These are phyloP conservation scores for Ophion costatus DNA, from an alignment of 2,888 invertebrate species.

Conservation along the genomic window DNA sequence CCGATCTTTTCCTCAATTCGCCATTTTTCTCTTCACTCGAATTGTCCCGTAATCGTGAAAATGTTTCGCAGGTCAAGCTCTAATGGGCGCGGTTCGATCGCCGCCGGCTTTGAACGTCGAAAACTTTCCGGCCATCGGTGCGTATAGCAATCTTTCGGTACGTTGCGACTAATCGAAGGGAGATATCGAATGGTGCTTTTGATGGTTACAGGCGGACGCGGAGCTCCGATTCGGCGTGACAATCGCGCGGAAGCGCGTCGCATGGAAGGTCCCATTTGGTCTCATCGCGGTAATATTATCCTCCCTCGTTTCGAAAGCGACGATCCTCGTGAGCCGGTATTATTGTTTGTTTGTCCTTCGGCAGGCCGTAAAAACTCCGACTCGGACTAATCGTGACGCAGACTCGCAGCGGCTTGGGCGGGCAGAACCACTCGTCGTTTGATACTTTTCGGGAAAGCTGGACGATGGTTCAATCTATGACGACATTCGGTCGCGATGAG, in stretches of 20 bases:
- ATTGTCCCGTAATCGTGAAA: conserved; percentile 32
- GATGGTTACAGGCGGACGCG: conserved; percentile 49
- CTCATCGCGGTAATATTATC: conserved; percentile 47
- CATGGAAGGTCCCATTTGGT: conserved; percentile 32
- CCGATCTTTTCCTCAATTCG: neutral
- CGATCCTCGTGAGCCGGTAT: neutral
- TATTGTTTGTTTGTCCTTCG: neutral
- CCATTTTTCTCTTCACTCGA: conserved; percentile 25
- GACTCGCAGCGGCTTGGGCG: neutral
- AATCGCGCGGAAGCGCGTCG: neutral
- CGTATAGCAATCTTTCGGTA: conserved; percentile 6
- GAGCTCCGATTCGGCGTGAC: conserved; percentile 13
- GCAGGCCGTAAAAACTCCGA: conserved; percentile 41
- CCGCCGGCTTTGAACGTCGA: conserved; percentile 38
- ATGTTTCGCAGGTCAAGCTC: conserved; percentile 49
- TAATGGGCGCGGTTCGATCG: conserved; percentile 50
- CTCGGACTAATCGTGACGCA: conserved; percentile 37
- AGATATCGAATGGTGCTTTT: neutral
- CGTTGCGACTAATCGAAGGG: neutral
- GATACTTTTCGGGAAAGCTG: neutral
- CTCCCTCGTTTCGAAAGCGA: neutral
- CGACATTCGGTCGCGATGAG: neutral
- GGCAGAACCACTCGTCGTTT: neutral
- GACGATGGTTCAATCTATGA: neutral
- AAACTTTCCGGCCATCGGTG: conserved; percentile 73